Percentiles rank a stretch among this genome's conserved stretches.
phyloP scores from a whole-genome alignment of 92 coral and sea anemone species.

The Palythoa caribaeorum region DNA sequence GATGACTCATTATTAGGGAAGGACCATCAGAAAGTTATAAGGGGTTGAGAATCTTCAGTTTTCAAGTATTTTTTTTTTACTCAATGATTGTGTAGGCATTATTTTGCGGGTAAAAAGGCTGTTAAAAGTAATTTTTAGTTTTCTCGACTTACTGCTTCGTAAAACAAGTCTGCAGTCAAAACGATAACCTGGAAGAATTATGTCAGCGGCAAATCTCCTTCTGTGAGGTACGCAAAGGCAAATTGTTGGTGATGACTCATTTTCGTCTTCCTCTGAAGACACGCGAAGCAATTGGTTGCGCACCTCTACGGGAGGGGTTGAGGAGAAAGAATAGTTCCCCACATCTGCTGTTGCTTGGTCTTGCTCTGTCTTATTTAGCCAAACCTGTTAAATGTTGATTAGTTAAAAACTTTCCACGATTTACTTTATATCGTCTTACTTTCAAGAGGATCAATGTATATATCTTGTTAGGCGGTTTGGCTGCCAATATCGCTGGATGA shows the following conservation, averaged over 20 bases:
- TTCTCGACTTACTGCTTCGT: conserved; percentile 35
- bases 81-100: too few species aligned
- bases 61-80: too few species aligned
- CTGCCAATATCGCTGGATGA: too few species aligned
- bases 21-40: too few species aligned
- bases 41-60: too few species aligned
- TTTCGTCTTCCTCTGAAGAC: not conserved
- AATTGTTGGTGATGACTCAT: not conserved
- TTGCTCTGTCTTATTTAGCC: conserved; percentile 7
- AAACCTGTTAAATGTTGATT: conserved; percentile 4
- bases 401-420: not conserved
- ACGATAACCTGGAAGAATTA: conserved; percentile 42
- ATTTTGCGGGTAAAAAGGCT: too few species aligned
- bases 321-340: not conserved
- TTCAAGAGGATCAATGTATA: too few species aligned
- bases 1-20: too few species aligned
- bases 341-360: not conserved
- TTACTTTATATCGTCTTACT: too few species aligned
- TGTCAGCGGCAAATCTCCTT: conserved; percentile 10
- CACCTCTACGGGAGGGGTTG: conserved; percentile 1
- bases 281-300: conserved; percentile 10
- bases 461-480: too few species aligned
- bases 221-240: conserved; percentile 4
- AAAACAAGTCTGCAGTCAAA: conserved; percentile 43
- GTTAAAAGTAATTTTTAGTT: not conserved